Base-by-base conservation (phyloP, 2,113 vertebrate genomes). In the Noturus placidus region DNA sequence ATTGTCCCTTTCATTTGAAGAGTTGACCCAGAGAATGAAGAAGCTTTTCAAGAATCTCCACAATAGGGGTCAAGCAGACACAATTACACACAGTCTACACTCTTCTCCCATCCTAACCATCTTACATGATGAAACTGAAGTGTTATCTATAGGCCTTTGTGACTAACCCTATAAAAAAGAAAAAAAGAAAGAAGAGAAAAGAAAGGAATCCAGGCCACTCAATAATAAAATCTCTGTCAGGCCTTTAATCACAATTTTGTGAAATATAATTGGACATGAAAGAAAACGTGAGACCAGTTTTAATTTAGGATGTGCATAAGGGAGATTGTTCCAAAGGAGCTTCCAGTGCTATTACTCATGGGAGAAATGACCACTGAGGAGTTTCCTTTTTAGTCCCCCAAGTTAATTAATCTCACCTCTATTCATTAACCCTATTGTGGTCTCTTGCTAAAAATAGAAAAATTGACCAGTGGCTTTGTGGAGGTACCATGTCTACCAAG, bases 11-110 rank as follows among this genome's bases (percentile, higher is more conserved):
- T 89, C 57, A 88, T 87, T 86, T 76, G 84, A 61, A 78, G 57
- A 81, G 80, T 78, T 88, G 87, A 87, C 83, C 87, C 65, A 89
- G 54, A 80, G 81, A 85, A 90, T 85, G 61, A 87, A 76, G 52
- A 87, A 76, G 54, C 86, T 81, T 74, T 76, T 87, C 42, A 87
- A 84, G 59, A 87, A 54, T 52, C 27, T 20, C 50, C 84, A 81
- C 63, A 83, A 83, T 59, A 77, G 79, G 35, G n/a, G 59, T 72
- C 52, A 57, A 63, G 63, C 82, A 89, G 81, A 78, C 8, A 14
- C 88, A 83, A 84, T 84, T 87, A 83, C 14, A 65, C 61, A 42
- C 70, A 83, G 54, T 83, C 69, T 83, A 35, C 57, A 50, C 27
- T 54, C 76, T 54, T 54, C 46, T n/a, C 50, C n/a, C 46, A 9